Evolutionary conservation across 1,140 invertebrate species (phyloP), one percentile per base, ranked within the genome.

Genomic region (Bombus confusus): DNA sequence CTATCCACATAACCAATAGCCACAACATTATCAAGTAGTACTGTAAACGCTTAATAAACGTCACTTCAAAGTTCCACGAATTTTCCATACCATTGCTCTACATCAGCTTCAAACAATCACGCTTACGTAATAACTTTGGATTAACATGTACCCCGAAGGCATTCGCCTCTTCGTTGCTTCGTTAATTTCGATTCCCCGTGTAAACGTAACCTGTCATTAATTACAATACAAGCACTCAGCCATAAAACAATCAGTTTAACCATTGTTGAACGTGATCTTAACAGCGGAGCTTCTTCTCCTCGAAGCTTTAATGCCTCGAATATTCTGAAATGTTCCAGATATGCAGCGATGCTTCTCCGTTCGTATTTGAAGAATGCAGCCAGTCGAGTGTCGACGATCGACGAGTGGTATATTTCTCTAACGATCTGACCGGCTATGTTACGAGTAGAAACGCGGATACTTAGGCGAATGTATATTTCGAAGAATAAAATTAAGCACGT

Each of bases 291-390:
- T 64, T 72, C 28, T 72, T 34, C 43, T 25, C 4, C 10, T 34
- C 31, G 15, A 18, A 31, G 31, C n/a, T 66, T 31, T 66, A 34
- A 34, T 31, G n/a, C n/a, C 41, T 43, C 31, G 73, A 68, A 52
- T 13, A 62, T 25, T 39, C 15, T 13, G n/a, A 52, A 52, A 41
- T 66, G 74, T 74, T 59, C 47, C 39, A 22, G 39, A 22, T 39
- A 74, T 39, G 39, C 57, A 28, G n/a, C 37, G 57, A 34, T 28
- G 31, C 43, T 37, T 52, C 47, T 64, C 87, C 37, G 69, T 71
- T 81, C 69, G 75, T 59, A 78, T 71, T 15, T n/a, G 47, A 85
- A 88, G 86, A 88, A 89, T 86, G 66, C 43, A 41, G 4, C 28
- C 28, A n/a, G 28, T 62, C 28, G 59, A 28, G 25, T 3, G 57